Evolutionary conservation across 2,797 vertebrate genomes (phyloP), one percentile per base, ranked within the genome.

Genomic region (Etheostoma nigrum): DNA sequence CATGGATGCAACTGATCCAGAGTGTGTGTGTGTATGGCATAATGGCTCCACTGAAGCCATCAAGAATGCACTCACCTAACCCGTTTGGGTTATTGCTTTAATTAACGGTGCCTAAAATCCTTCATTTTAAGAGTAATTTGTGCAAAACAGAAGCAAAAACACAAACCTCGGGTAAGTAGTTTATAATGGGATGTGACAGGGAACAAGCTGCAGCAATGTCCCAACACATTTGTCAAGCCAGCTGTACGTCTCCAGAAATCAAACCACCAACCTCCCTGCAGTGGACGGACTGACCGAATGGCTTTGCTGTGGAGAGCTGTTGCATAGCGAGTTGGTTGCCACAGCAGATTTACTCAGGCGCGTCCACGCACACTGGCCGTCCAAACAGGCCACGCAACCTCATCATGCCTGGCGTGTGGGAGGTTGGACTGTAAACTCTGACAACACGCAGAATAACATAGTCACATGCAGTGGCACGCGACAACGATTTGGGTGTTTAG

Each of bases 261-360:
- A 23, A 55, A 11, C 16, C 61, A 4, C 6, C 11, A 19, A 0
- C 57, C 55, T 62, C 15, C 62, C 85, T 60, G 87, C 83, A 82
- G 65, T 16, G 80, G 54, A 27, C 68, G 16, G 44, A 27, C 68
- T 21, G 44, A 10, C 67, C 33, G 65, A 48, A 48, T 36, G 51
- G 27, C 42, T 73, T 45, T 55, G 67, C 58, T 19, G 78, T 72
- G 62, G 71, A 71, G 76, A 83, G 79, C 81, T 72, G 85, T 83
- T 88, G 89, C 90, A 85, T 57, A 40, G 82, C 71, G 71, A 78
- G 65, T 49, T 65, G 81, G 89, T 84, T 85, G 85, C 85, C 82
- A 89, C 85, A 87, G 89, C 89, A 87, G 83, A 90, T 88, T 84
- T 86, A 89, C 86, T 80, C 88, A 85, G 81, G 92, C 91, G 90